A percentile compares a stretch with the other conserved stretches of the same genome.
These are phyloP conservation scores for Taphrorychus bicolor DNA, from an alignment of 2,888 invertebrate genomes.

Conservation along the genomic window DNA sequence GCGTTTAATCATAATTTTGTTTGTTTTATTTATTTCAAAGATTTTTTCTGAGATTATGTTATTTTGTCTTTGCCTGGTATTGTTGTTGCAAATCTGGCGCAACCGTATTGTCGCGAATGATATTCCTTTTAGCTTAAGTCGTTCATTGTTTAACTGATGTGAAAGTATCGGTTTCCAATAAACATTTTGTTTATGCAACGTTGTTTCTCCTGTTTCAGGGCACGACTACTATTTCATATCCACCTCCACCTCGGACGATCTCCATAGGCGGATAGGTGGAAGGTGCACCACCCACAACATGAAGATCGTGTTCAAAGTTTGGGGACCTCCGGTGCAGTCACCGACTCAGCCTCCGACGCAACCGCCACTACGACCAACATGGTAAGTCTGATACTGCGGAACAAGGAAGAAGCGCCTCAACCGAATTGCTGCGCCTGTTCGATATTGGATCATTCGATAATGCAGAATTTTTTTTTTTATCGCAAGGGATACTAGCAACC, in stretches of 20 bases:
- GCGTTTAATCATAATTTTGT: neutral
- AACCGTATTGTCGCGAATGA: neutral
- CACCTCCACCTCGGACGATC: conserved; percentile 90
- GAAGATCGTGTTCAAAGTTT: conserved; percentile 85
- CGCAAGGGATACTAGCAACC: no score
- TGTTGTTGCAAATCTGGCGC: no score
- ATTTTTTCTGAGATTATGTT: neutral
- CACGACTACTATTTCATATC: conserved; percentile 93
- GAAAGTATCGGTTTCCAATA: neutral
- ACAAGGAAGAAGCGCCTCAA: neutral
- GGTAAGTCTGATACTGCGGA: neutral
- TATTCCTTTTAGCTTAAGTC: neutral
- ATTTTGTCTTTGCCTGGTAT: neutral
- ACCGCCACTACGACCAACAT: conserved; percentile 55
- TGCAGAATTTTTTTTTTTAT: no score
- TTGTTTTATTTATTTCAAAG: conserved; percentile 4
- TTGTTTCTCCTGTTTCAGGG: conserved; percentile 37
- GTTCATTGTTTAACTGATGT: neutral
- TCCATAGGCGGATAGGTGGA: conserved; percentile 91
- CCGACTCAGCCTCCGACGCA: conserved; percentile 65
- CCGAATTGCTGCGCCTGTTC: no score
- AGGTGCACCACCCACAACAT: conserved; percentile 92
- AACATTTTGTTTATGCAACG: neutral
- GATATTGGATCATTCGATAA: no score
- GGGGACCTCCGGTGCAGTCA: conserved; percentile 37